A percentile compares a stretch with the other conserved stretches of the same genome.
phyloP scores from a whole-genome alignment of 2,797 vertebrate genomes.

The Hydrocynus forskahlii region DNA sequence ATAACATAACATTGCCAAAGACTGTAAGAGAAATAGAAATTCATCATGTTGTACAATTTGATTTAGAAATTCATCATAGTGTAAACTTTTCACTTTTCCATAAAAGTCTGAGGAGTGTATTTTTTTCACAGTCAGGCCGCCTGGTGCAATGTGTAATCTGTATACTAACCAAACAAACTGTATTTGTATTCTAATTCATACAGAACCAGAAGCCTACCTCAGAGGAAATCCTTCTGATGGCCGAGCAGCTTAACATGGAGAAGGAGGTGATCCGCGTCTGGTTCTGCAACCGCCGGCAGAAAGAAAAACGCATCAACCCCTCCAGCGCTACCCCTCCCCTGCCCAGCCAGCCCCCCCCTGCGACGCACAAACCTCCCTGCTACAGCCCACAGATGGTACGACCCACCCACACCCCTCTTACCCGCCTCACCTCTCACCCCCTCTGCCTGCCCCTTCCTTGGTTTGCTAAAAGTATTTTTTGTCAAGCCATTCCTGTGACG shows the following conservation, averaged over 20 bases:
- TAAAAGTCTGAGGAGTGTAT: neutral
- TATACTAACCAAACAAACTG: neutral
- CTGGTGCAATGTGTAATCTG: neutral
- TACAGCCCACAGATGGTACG: conserved; percentile 88
- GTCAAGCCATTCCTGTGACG: neutral
- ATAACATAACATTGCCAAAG: neutral
- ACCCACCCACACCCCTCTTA: conserved; percentile 6
- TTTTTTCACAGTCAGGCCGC: neutral
- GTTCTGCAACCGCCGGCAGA: conserved; percentile 95
- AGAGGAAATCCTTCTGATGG: conserved; percentile 92
- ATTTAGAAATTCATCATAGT: too few relatives aligned
- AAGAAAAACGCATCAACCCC: conserved; percentile 93
- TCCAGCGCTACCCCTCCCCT: conserved; percentile 86
- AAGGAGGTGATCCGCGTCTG: conserved; percentile 95
- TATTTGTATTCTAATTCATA: neutral
- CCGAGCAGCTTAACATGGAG: conserved; percentile 93
- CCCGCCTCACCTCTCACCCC: conserved; percentile 13
- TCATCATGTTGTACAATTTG: too few relatives aligned
- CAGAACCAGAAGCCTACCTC: conserved; percentile 96
- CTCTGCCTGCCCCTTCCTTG: conserved; percentile 10
- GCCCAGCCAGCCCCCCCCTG: conserved; percentile 78
- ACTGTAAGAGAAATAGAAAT: too few relatives aligned
- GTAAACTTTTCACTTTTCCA: too few relatives aligned
- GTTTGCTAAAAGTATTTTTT: neutral
- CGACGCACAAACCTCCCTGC: conserved; percentile 81